Conservation (phyloP, 2,113 vertebrate genomes). For the Choloepus hoffmanni region DNA sequence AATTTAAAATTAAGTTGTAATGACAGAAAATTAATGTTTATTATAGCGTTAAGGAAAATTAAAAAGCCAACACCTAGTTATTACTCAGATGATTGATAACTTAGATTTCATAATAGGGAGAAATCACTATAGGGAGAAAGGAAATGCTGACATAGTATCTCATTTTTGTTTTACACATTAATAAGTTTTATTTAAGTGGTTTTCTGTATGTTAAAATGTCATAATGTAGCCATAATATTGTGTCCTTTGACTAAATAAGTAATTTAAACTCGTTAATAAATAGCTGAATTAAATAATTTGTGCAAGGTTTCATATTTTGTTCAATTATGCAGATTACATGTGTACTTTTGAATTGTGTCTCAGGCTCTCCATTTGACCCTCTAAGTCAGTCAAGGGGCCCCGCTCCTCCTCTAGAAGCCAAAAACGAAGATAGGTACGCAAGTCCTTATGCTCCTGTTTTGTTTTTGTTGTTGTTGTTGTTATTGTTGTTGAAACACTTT, state of each 20-base stretch:
- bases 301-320: neutral
- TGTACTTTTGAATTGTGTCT: slow-evolving; percentile 69
- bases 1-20: slow-evolving; percentile 27
- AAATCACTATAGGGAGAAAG: neutral
- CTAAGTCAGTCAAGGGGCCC: slow-evolving; percentile 94
- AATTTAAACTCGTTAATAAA: slow-evolving; percentile 31
- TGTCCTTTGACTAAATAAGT: neutral
- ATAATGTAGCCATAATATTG: slow-evolving; percentile 3
- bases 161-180: slow-evolving; percentile 49
- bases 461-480: neutral
- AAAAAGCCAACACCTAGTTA: neutral
- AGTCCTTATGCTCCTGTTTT: slow-evolving; percentile 34
- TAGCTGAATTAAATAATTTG: neutral
- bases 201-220: slow-evolving; percentile 23
- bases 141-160: neutral
- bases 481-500: neutral
- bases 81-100: neutral
- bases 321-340: neutral
- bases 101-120: neutral
- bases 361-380: slow-evolving; percentile 95
- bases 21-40: slow-evolving; percentile 22
- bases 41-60: slow-evolving; percentile 30
- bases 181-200: slow-evolving; percentile 51
- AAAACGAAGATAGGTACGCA: slow-evolving; percentile 94
- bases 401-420: slow-evolving; percentile 93